Evolutionary conservation across 2,797 vertebrate genomes (phyloP), one percentile per base, ranked within the genome.

Genomic region (Tenualosa ilisha): DNA sequence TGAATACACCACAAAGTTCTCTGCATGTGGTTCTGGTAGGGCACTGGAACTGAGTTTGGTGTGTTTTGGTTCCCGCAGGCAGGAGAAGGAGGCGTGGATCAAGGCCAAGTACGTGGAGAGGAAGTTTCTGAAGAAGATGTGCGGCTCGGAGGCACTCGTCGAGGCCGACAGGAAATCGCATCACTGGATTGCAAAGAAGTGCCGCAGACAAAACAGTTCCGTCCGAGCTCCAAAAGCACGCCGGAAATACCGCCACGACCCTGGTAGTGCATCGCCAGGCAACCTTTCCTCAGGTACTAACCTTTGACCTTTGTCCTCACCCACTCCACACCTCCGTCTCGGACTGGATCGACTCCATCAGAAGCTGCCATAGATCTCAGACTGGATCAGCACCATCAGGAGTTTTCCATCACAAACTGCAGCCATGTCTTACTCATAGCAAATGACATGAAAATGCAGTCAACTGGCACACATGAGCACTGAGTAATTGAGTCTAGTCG

Each of bases 11-110:
- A 31, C 31, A 31, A 31, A 31, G 53, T 56, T 59, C 56, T n/a
- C 20, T 17, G 8, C 26, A 2, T 0, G 26, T 65, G 63, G 63
- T 31, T 65, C 68, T 40, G 3, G 31, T 40, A 4, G 3, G 11
- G 61, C 4, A 3, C 24, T 65, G 26, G 51, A 13, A 65, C 63
- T 65, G 63, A 53, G 13, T 53, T 13, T 63, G 31, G 31, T 7
- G 7, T 46, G 7, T 7, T 46, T 4, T 46, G 40, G 5, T 79
- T 86, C 31, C 31, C 31, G 7, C 90, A 99, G 98, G 94, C 98
- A 98, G 93, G 97, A 99, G 90, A 99, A 99, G 86, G 98, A 99
- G 90, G 93, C 96, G 1, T 99, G 98, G 98, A 99, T 99, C 81
- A 98, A 97, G 89, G 96, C 97, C 8, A 99, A 99, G 88, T 99